Percentiles rank a stretch among this genome's conserved stretches.
Conservation (phyloP, 2,113 vertebrate species). For the Craseonycteris thonglongyai region DNA sequence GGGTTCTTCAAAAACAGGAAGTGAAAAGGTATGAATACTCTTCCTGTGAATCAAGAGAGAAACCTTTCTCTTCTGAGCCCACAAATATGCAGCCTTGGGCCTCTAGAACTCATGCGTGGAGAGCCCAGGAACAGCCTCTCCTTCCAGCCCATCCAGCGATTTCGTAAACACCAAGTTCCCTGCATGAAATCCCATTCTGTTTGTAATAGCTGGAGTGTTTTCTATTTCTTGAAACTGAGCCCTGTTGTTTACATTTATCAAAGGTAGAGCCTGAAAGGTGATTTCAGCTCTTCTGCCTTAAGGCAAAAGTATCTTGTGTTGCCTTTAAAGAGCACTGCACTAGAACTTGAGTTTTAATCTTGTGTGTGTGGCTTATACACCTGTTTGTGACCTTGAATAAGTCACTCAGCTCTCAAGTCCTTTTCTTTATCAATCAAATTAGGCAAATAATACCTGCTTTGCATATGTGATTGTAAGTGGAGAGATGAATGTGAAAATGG, state of each 20-base stretch:
- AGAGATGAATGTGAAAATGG: not conserved
- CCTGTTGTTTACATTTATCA: not conserved
- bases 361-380: not conserved
- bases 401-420: not conserved
- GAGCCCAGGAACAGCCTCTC: not conserved
- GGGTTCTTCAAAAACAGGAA: constrained; percentile 78
- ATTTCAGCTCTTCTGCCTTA: not conserved
- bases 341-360: not conserved
- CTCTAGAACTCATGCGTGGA: not conserved
- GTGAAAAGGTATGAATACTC: constrained; percentile 67
- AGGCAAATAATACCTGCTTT: not conserved
- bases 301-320: not conserved
- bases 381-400: not conserved
- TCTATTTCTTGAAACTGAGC: not conserved
- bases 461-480: not conserved
- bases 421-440: not conserved
- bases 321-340: not conserved
- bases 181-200: not conserved
- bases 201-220: not conserved
- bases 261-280: not conserved
- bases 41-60: constrained; percentile 73
- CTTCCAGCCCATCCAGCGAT: not conserved
- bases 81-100: not conserved
- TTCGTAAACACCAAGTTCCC: not conserved
- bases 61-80: not conserved